Base-by-base conservation (phyloP, 2,888 invertebrate genomes). In the Drosophila formosana region DNA sequence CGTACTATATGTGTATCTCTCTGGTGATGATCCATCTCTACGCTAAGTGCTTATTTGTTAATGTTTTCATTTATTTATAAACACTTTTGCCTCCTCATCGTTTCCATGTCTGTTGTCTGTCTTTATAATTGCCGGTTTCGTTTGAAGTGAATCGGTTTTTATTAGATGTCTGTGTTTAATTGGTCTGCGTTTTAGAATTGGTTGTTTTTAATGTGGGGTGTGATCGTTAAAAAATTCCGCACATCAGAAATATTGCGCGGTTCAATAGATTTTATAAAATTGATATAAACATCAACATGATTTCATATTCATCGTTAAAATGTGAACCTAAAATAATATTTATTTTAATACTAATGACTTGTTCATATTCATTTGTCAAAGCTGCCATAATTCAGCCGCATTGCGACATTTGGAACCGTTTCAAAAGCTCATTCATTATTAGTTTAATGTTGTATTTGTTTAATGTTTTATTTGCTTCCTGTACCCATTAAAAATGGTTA, bases 321-420 rank as follows among this genome's bases (percentile, higher is more conserved):
- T 9, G 30, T 11, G 30, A 30, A 6, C 5, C 18, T 49, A 50
- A 28, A 13, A 41, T 28, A 18, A 43, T n/a, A 46, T 34, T n/a
- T 6, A 53, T 62, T 28, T 37, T 57, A 57, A 53, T 49, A 64
- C 58, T 64, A 65, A 46, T 58, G 37, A 46, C 37, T 37, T 46
- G n/a, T 25, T 49, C 57, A 30, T 57, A 18, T 51, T 13, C 63
- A 49, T 34, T 43, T 43, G 30, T 47, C 52, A 28, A 56, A 63
- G 30, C 39, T 64, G 50, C 50, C 50, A 50, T 50, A 57, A 57
- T 50, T 64, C 64, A 57, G 64, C 57, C 32, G 58, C 57, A 50
- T 32, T 63, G 62, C 55, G 62, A 28, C 28, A 23, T 28, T 25
- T 63, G 47, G 11, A 50, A 28, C 23, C 45, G 43, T 57, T 57